These are phyloP conservation scores for Hydrozoanthus tunicans DNA, from an alignment of 64 coral and sea anemone species.

Conservation along the genomic window DNA sequence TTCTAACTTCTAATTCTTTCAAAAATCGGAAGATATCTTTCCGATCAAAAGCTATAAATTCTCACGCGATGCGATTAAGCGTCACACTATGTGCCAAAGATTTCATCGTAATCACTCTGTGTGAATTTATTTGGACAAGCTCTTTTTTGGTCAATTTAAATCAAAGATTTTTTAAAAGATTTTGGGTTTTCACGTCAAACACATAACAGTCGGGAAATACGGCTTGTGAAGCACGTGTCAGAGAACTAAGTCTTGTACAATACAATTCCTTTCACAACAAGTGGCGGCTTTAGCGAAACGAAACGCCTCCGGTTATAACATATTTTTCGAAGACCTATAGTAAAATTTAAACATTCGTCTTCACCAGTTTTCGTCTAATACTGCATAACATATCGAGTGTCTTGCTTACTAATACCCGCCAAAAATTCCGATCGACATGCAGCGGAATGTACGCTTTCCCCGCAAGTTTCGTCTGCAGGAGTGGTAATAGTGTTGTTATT, in stretches of 20 bases:
- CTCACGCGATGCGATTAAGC: constrained; percentile 54
- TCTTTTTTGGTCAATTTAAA: constrained; percentile 67
- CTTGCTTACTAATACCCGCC: constrained; percentile 17
- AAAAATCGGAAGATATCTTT: constrained; percentile 59
- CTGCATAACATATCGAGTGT: neutral
- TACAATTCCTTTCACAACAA: constrained; percentile 69
- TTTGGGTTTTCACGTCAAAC: constrained; percentile 50
- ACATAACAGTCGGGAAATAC: constrained; percentile 69
- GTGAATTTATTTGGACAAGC: constrained; percentile 65
- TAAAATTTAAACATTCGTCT: constrained; percentile 29
- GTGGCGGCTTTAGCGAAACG: constrained; percentile 70
- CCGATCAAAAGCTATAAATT: constrained; percentile 50
- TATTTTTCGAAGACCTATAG: constrained; percentile 50
- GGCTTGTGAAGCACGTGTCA: constrained; percentile 62
- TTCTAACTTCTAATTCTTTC: constrained; percentile 60
- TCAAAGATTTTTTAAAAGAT: constrained; percentile 46
- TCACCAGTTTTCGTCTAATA: constrained; percentile 50
- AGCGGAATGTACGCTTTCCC: constrained; percentile 84
- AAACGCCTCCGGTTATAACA: constrained; percentile 95
- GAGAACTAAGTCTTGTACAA: constrained; percentile 62
- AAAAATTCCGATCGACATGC: constrained; percentile 44
- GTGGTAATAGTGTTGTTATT: constrained; percentile 43
- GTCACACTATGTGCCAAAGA: constrained; percentile 50
- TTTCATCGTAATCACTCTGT: constrained; percentile 53
- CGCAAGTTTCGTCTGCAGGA: constrained; percentile 32